These are phyloP conservation scores for Falco berigora DNA, from an alignment of 2,797 vertebrate species.

Conservation along the genomic window DNA sequence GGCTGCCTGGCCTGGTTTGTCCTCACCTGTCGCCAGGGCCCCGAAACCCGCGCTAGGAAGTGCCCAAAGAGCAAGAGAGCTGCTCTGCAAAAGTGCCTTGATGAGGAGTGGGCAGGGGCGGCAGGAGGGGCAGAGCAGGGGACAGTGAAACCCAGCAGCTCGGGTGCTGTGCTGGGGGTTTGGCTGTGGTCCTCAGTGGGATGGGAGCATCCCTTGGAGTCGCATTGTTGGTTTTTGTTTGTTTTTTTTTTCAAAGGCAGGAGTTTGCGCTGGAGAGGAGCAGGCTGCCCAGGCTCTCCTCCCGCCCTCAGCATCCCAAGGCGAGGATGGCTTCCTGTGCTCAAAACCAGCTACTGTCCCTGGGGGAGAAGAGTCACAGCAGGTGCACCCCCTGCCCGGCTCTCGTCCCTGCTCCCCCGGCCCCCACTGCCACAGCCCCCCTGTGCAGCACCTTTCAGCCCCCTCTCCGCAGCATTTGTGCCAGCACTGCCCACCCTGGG, in stretches of 20 bases:
- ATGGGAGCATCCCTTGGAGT: background rate
- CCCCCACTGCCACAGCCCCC: background rate
- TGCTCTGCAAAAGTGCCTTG: slow-evolving; percentile 67
- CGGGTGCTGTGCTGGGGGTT: background rate
- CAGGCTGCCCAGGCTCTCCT: background rate
- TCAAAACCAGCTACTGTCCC: background rate
- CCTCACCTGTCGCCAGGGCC: background rate
- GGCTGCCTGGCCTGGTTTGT: background rate
- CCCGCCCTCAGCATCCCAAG: accelerated
- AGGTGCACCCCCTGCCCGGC: background rate
- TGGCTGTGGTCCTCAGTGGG: background rate
- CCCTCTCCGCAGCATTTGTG: background rate
- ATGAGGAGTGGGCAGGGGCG: background rate
- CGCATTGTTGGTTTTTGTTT: accelerated
- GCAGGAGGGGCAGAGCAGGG: slow-evolving; percentile 12
- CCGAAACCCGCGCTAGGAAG: background rate
- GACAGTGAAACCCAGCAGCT: background rate
- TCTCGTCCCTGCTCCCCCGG: background rate
- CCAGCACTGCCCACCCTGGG: background rate
- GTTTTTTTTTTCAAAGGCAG: background rate
- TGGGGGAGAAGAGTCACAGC: accelerated
- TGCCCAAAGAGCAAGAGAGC: slow-evolving; percentile 55
- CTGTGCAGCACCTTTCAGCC: background rate
- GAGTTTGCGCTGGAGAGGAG: background rate
- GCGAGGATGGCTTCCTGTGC: background rate